Percentiles rank a stretch among this genome's conserved stretches.
phyloP scores from a whole-genome alignment of 2,797 vertebrate species.

The Synanceia verrucosa region DNA sequence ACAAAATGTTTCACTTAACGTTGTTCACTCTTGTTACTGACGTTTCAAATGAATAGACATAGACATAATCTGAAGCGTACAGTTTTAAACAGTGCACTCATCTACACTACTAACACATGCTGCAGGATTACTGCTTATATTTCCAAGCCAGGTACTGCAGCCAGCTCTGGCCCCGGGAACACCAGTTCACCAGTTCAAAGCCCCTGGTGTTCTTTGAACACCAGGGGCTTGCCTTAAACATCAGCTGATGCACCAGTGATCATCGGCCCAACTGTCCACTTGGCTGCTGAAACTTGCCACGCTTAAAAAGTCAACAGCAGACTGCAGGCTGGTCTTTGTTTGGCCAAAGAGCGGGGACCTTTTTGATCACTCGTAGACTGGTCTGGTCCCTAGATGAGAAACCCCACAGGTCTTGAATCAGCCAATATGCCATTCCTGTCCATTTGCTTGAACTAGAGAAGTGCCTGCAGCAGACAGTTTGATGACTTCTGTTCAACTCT shows the following conservation, averaged over 20 bases:
- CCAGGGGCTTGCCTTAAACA: conserved; percentile 3
- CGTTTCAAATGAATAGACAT: too few species aligned
- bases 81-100: neutral
- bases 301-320: neutral
- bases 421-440: neutral
- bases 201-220: neutral
- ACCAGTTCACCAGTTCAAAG: too few species aligned
- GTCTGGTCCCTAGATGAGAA: neutral
- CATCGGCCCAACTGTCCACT: neutral
- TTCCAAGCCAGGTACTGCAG: neutral
- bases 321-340: neutral
- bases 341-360: neutral
- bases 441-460: neutral
- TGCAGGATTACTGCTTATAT: neutral
- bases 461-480: neutral
- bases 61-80: neutral
- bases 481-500: neutral
- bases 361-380: neutral
- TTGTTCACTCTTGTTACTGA: neutral
- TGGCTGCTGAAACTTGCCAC: neutral
- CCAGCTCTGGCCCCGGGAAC: conserved; percentile 1
- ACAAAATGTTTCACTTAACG: neutral
- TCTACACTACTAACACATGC: neutral
- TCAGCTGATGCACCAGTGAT: conserved; percentile 9
- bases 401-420: neutral